Conservation (phyloP, 2,113 vertebrate genomes). For the Nothoprocta pentlandii region DNA sequence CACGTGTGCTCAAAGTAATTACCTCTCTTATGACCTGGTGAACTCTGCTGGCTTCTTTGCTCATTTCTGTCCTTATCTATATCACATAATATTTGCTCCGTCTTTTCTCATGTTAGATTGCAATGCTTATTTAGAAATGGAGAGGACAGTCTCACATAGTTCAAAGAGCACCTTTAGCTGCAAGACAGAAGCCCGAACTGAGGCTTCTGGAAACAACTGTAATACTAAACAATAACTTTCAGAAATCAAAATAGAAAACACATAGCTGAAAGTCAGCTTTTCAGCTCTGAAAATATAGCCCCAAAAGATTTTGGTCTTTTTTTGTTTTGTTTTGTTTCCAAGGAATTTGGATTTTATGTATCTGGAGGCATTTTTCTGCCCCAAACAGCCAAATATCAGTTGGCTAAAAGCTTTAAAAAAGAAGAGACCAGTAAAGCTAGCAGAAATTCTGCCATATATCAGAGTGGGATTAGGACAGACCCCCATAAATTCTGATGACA, state of each 20-base stretch:
- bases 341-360: neutral
- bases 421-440: neutral
- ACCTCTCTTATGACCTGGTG: neutral
- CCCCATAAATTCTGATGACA: neutral
- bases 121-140: neutral
- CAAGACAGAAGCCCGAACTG: neutral
- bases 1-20: conserved; percentile 53
- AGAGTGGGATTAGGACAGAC: neutral
- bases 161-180: neutral
- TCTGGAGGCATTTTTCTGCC: neutral
- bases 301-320: too few relatives aligned
- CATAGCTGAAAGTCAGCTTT: neutral
- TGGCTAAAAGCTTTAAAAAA: neutral
- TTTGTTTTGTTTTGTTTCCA: neutral
- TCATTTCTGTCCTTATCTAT: neutral
- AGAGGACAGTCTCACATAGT: neutral
- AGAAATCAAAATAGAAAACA: neutral
- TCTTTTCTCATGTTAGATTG: neutral
- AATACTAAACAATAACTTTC: neutral
- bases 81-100: neutral
- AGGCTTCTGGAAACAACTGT: neutral
- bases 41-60: neutral
- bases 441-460: neutral
- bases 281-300: neutral
- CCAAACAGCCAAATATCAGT: neutral